Conservation (phyloP, 1,140 invertebrate species). For the Yoshiicerus persimilis region DNA sequence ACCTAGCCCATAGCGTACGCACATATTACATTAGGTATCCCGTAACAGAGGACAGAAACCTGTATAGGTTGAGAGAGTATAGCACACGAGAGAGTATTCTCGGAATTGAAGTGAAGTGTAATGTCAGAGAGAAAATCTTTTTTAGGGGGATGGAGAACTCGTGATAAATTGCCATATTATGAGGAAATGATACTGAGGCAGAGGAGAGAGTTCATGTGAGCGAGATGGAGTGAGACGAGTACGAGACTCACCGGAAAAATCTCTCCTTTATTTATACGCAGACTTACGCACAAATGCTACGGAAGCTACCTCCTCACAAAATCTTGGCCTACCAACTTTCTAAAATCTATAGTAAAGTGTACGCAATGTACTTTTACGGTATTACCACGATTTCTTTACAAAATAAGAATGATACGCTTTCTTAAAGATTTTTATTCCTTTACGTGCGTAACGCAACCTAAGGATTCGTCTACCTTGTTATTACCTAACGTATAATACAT, state of each 20-base stretch:
- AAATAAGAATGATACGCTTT: not conserved
- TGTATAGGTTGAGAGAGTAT: not conserved
- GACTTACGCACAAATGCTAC: not conserved
- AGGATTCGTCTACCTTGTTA: not conserved
- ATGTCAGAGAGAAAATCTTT: constrained; percentile 7
- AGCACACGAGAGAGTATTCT: not conserved
- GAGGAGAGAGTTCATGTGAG: not conserved
- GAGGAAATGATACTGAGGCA: constrained; percentile 23
- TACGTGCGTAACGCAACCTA: not conserved
- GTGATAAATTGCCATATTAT: constrained; percentile 26
- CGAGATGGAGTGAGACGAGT: not conserved
- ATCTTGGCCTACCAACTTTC: not conserved
- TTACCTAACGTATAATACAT: not conserved
- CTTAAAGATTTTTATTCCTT: not conserved
- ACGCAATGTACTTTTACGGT: not conserved
- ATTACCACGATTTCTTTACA: not conserved
- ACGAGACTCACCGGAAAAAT: constrained; percentile 15
- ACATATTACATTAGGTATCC: not conserved
- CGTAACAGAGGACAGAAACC: not conserved
- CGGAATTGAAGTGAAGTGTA: not conserved
- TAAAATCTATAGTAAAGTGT: not conserved
- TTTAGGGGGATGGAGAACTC: not conserved
- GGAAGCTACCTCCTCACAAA: not conserved
- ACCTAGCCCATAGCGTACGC: not conserved
- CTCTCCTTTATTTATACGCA: constrained; percentile 10